A percentile compares a stretch with the other conserved stretches of the same genome.
These are phyloP conservation scores for Gallinago media DNA, from an alignment of 2,113 vertebrate species.

Conservation along the genomic window DNA sequence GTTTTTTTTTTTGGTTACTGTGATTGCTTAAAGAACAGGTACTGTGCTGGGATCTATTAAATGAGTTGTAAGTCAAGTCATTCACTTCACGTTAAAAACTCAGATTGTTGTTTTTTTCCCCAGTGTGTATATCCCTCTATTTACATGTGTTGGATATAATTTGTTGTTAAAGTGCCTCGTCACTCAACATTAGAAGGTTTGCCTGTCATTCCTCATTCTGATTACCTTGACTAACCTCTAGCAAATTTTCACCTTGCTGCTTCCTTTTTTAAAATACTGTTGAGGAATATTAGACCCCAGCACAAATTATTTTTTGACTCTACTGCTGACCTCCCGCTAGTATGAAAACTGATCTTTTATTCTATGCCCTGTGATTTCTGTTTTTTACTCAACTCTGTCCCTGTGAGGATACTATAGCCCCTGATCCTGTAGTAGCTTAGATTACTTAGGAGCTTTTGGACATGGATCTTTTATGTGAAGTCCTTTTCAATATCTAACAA, in stretches of 20 bases:
- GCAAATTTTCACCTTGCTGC: background rate
- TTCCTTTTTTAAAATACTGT: background rate
- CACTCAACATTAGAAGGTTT: background rate
- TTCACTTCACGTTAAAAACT: background rate
- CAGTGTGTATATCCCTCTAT: background rate
- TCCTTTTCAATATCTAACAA: background rate
- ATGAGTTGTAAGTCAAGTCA: background rate
- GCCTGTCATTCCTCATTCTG: background rate
- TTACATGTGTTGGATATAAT: background rate
- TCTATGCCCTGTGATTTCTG: background rate
- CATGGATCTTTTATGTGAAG: rapidly evolving
- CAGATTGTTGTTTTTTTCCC: background rate
- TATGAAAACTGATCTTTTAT: background rate
- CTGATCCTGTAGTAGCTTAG: background rate
- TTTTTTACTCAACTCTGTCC: background rate
- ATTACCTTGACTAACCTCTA: background rate
- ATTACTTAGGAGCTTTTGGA: background rate
- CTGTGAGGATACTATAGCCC: background rate
- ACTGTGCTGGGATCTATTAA: background rate
- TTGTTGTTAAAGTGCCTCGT: background rate
- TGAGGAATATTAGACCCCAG: background rate
- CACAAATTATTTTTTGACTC: background rate
- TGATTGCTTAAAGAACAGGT: background rate
- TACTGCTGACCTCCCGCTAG: background rate
- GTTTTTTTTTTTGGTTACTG: background rate